Evolutionary conservation across 2,888 invertebrate genomes (phyloP).

Genomic region (Boloria euphrosyne): DNA sequence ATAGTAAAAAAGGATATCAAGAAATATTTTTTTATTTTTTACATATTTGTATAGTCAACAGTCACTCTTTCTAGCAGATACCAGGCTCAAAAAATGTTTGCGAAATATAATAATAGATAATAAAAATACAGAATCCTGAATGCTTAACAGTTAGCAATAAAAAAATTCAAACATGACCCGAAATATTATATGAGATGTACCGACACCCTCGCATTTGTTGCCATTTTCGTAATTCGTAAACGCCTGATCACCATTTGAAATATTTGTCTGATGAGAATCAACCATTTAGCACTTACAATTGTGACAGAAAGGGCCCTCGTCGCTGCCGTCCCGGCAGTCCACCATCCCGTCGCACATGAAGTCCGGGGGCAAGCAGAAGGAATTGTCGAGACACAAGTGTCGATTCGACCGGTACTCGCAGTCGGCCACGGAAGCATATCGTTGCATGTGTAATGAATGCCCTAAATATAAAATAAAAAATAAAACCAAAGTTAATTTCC

Average conservation of each 20-base stretch:
- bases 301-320: conserved; percentile 82
- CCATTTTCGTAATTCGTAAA: too few species aligned
- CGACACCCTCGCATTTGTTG: not conserved
- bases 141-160: too few species aligned
- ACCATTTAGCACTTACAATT: conserved; percentile 49
- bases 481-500: not conserved
- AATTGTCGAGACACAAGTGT: conserved; percentile 60
- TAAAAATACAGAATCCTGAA: too few species aligned
- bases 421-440: conserved; percentile 32
- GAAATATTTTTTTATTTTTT: too few species aligned
- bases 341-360: conserved; percentile 86
- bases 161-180: too few species aligned
- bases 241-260: too few species aligned
- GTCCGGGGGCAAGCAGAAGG: conserved; percentile 81
- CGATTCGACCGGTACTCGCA: conserved; percentile 45
- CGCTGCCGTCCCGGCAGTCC: conserved; percentile 89
- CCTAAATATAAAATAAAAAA: conserved; percentile 43
- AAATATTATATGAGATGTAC: not conserved
- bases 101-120: too few species aligned
- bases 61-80: too few species aligned
- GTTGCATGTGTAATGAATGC: conserved; percentile 48
- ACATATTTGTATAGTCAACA: too few species aligned
- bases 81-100: too few species aligned
- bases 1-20: too few species aligned
- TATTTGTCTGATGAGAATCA: too few species aligned